Base-by-base conservation (phyloP, 1,140 invertebrate species). In the Ceratitis capitata region DNA sequence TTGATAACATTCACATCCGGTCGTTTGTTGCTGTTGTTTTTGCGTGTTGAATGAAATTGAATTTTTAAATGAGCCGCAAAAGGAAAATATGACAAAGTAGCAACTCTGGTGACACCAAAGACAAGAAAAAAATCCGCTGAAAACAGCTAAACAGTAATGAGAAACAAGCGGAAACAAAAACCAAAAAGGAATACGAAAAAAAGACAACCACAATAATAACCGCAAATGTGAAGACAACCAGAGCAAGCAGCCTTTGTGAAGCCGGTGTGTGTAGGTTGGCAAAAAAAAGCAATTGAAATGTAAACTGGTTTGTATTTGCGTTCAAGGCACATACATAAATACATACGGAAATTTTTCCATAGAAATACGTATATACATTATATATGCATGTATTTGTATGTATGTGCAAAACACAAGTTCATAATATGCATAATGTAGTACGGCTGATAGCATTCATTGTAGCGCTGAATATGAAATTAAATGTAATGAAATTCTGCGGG, bases 11-110 rank as follows among this genome's bases (percentile, higher is more conserved):
- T 78, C 69, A 47, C 12, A 78, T 45, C n/a, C 9, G 69, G n/a
- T n/a, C 10, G 35, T 10, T 26, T 7, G 39, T 78, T 78, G 23
- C 16, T 32, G 3, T 58, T 58, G 9, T 35, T 64, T 19, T 78
- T 78, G 39, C 16, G 39, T 42, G 69, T 26, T 45, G 69, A 78
- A 78, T 35, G 69, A 78, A 78, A 78, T 78, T 78, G 69, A 78
- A 78, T 78, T 78, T 78, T 45, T 78, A 45, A 78, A 78, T 78
- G 69, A 78, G 69, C 69, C 39, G n/a, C 69, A 45, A 45, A 78
- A 42, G 69, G 39, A 78, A 78, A 78, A 78, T 78, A 78, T 78
- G 69, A 78, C 69, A 47, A 47, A 45, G 39, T 42, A 78, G 69
- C 69, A 78, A 78, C 39, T 45, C n/a, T 45, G 45, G 39, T 78